Evolutionary conservation across 2,888 invertebrate species (phyloP).

Genomic region (Acanthacorydalis orientalis): DNA sequence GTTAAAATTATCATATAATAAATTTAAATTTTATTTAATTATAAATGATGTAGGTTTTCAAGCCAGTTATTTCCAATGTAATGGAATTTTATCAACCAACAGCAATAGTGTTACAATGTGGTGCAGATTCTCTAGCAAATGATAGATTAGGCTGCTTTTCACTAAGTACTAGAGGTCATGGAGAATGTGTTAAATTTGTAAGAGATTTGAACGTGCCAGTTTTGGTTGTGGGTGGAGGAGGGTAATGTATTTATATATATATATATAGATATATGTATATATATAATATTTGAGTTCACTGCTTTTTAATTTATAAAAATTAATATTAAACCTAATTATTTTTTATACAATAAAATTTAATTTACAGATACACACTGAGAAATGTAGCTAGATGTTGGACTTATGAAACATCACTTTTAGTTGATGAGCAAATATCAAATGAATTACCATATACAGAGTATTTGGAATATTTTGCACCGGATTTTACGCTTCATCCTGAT

Average conservation of each 20-base stretch:
- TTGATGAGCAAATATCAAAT: slow-evolving; percentile 85
- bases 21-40: not conserved
- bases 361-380: slow-evolving; percentile 65
- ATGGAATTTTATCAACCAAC: slow-evolving; percentile 96
- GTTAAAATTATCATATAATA: too few species aligned
- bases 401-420: slow-evolving; percentile 86
- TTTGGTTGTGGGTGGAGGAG: slow-evolving; percentile 67
- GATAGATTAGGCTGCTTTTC: slow-evolving; percentile 95
- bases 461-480: slow-evolving; percentile 92
- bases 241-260: slow-evolving; percentile 31
- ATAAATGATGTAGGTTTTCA: slow-evolving; percentile 55
- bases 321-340: too few species aligned
- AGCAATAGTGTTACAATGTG: slow-evolving; percentile 94
- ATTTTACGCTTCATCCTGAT: slow-evolving; percentile 90
- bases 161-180: slow-evolving; percentile 85
- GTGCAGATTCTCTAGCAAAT: slow-evolving; percentile 92
- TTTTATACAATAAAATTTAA: not conserved
- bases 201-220: slow-evolving; percentile 83
- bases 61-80: slow-evolving; percentile 81
- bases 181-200: slow-evolving; percentile 95
- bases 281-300: not conserved
- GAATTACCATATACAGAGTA: slow-evolving; percentile 94
- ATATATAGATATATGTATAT: too few species aligned
- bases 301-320: not conserved
- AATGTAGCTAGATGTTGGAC: slow-evolving; percentile 99